phyloP scores from a whole-genome alignment of 1,140 invertebrate species.

The Limonius californicus region DNA sequence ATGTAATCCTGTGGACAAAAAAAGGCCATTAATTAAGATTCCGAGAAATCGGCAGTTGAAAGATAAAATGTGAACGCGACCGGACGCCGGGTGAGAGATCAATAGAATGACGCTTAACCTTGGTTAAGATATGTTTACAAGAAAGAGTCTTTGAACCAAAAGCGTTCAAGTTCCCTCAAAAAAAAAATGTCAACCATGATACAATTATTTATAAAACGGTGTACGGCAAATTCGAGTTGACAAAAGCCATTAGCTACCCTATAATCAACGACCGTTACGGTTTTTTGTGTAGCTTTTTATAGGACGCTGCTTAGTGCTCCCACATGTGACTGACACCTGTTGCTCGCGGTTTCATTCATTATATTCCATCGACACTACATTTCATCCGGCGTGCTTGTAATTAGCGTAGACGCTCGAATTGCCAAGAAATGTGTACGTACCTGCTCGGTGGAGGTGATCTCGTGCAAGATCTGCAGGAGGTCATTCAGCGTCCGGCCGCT shows the following conservation, averaged over 20 bases:
- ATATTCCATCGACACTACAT: no score
- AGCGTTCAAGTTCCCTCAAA: no score
- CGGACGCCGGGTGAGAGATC: not conserved
- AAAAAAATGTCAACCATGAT: not conserved
- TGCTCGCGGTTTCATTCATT: no score
- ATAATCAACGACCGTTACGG: not conserved
- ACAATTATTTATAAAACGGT: not conserved
- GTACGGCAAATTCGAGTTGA: not conserved
- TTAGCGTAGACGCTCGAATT: no score
- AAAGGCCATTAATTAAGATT: conserved; percentile 11
- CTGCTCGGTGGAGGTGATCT: conserved; percentile 73
- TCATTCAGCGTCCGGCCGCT: conserved; percentile 49
- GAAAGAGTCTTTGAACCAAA: no score
- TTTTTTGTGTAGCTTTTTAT: no score
- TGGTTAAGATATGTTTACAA: no score
- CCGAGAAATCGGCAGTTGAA: no score
- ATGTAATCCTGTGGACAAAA: conserved; percentile 33
- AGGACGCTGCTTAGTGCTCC: no score
- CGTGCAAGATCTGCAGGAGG: conserved; percentile 61
- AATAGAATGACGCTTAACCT: conserved; percentile 2
- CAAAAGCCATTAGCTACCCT: not conserved
- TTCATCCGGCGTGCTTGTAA: no score
- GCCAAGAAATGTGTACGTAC: conserved; percentile 51
- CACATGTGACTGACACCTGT: not conserved
- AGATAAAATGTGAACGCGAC: no score